Base-by-base conservation (phyloP, 2,888 invertebrate species). In the Dastarcus helophoroides region DNA sequence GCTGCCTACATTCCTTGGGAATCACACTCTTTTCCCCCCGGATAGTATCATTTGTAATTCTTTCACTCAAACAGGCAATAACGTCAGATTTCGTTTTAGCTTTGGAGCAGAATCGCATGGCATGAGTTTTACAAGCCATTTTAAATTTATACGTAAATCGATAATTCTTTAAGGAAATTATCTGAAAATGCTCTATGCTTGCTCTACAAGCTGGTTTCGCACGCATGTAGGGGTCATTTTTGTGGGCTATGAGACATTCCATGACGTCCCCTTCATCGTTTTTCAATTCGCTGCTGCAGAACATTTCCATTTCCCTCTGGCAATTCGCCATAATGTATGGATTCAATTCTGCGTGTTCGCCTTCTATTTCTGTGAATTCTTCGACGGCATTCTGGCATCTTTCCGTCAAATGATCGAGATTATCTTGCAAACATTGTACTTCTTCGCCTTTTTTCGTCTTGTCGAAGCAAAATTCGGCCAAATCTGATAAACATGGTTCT, bases 151-250 rank as follows among this genome's bases (percentile, higher is more conserved):
- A 83, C 1, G 85, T 88, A 56, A 95, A 97, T 48, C 80, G 81
- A 60, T 89, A 93, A 62, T 90, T 89, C 59, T 93, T 89, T 41
- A 97, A 58, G 2, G 89, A 82, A 38, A 94, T 83, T 37, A 98
- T 67, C 63, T 98, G 97, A 54, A 94, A 93, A 65, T 98, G 97
- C 63, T 97, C 95, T 28, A 98, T 82, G 37, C 91, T 90, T 19
- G 86, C 85, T 40, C 82, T 72, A 60, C 97, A 97, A 59, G 91
- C 89, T 37, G 64, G 65, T 53, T 82, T 80, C 10, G 75, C 69
- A 48, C 80, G 76, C 50, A 89, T 73, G 49, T 82, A 76, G 3
- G 79, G 74, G 47, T 88, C 81, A 58, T 89, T 89, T 63, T 95
- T 97, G 57, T 91, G 83, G 19, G 78, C 67, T 34, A 95, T 85